Conservation (phyloP, 2,888 invertebrate species). For the Megalurothrips usitatus region DNA sequence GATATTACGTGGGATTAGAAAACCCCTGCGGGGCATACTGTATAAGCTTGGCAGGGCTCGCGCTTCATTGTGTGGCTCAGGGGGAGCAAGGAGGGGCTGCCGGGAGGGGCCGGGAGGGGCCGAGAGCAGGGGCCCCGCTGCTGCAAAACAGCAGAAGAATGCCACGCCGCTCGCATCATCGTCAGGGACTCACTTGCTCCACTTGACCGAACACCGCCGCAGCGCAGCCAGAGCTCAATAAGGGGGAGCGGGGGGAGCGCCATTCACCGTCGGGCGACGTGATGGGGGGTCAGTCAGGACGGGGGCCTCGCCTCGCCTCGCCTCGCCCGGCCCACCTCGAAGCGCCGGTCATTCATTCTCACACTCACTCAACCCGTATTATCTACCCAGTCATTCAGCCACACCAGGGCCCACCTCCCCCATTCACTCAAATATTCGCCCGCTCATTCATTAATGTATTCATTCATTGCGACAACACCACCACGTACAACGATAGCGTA, state of each 20-base stretch:
- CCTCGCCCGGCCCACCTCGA: too few species aligned
- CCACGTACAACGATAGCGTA: too few species aligned
- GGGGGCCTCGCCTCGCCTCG: not conserved
- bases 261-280: not conserved
- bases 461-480: too few species aligned
- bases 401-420: too few species aligned
- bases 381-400: too few species aligned
- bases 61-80: not conserved
- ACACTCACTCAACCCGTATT: too few species aligned
- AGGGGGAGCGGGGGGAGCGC: not conserved
- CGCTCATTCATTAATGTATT: too few species aligned
- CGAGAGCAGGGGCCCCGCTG: not conserved
- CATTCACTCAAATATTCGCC: too few species aligned
- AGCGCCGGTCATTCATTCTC: too few species aligned
- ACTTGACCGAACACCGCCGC: not conserved
- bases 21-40: not conserved
- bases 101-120: not conserved
- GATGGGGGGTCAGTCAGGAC: not conserved
- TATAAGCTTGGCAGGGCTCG: not conserved
- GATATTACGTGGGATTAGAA: conserved; percentile 3
- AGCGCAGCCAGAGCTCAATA: too few species aligned
- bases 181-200: not conserved
- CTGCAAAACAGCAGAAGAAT: not conserved
- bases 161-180: not conserved
- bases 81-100: not conserved